phyloP scores from a whole-genome alignment of 2,888 invertebrate species.

The Agelastica alni region DNA sequence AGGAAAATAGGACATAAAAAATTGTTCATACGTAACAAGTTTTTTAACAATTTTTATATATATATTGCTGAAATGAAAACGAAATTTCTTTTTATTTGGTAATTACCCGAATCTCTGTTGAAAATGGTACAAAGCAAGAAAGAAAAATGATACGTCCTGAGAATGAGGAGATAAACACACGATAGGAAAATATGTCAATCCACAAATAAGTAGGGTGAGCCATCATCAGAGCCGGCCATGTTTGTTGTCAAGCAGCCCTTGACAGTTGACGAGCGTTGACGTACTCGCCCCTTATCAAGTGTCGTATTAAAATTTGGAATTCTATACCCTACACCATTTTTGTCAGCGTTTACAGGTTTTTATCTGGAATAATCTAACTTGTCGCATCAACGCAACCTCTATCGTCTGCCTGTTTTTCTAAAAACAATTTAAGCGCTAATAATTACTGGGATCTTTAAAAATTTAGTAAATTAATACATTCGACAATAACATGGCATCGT shows the following conservation, averaged over 20 bases:
- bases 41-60: no score
- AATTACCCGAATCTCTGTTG: not conserved
- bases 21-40: no score
- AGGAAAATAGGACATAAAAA: no score
- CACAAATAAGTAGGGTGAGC: constrained; percentile 49
- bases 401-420: not conserved
- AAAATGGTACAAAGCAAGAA: constrained; percentile 27
- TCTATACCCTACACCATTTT: constrained; percentile 21
- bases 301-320: constrained; percentile 39
- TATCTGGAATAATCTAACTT: constrained; percentile 9
- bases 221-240: constrained; percentile 54
- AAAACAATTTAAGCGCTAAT: no score
- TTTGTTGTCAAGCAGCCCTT: constrained; percentile 46
- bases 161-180: constrained; percentile 51
- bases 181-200: constrained; percentile 55
- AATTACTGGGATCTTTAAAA: no score
- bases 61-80: no score
- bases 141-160: constrained; percentile 47
- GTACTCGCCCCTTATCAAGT: constrained; percentile 49
- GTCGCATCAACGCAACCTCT: constrained; percentile 5
- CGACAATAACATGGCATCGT: no score
- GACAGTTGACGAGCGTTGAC: constrained; percentile 53
- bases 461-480: no score
- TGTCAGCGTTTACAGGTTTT: constrained; percentile 15
- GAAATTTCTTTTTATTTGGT: no score